Evolutionary conservation across 2,113 vertebrate genomes (phyloP), one percentile per base, ranked within the genome.

Genomic region (Spea multiplicata): DNA sequence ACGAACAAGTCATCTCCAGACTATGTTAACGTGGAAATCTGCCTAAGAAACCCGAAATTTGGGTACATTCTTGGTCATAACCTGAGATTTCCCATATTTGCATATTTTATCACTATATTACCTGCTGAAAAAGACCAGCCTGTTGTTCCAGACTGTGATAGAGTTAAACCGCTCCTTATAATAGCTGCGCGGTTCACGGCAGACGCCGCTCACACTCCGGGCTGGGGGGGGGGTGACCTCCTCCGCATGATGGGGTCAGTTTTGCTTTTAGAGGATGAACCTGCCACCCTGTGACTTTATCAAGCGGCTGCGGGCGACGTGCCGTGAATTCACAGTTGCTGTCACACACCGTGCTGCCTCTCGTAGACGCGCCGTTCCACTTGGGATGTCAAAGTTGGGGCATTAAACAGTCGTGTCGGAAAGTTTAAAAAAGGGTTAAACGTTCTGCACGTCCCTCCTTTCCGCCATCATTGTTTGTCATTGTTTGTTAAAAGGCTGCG

Each of bases 231-330:
- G 44, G 5, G 44, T 3, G 45, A 68, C 74, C 66, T 59, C 9
- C 46, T 68, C 66, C n/a, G 8, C 44, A 59, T 65, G 53, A 66
- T 16, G 52, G 30, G 74, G 74, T 69, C 66, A 48, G 65, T n/a
- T 8, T 57, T 76, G 66, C 74, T 69, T 76, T 76, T 76, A 69
- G 57, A 76, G 46, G 44, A 47, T 69, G 65, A 68, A 52, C 74
- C 74, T 30, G 44, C 52, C 74, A 68, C 66, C 74, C 52, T 30
- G 44, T n/a, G 66, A n/a, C 52, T 76, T 76, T 76, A 76, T 68
- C 74, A 76, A 61, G 65, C 57, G 48, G 49, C 57, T 76, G 45
- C 44, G 55, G 44, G 17, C 13, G 50, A 76, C 66, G 66, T 76
- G 74, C 74, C 55, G 55, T 59, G 74, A 59, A 76, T 76, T 48